A percentile compares a stretch with the other conserved stretches of the same genome.
Conservation (phyloP, 2,888 invertebrate species). For the Anoplius nigerrimus region DNA sequence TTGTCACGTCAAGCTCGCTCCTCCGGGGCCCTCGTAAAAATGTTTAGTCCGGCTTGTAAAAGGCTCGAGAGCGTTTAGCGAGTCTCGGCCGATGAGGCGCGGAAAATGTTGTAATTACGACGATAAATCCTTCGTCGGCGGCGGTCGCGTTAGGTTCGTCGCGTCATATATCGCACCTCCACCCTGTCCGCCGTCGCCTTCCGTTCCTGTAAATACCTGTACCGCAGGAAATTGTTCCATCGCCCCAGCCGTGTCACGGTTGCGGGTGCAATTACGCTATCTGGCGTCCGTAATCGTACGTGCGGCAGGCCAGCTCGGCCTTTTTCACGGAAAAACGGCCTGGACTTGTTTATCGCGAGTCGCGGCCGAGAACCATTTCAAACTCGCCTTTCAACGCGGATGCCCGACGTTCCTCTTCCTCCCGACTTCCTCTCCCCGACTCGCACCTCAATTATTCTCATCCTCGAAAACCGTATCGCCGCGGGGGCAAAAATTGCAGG, state of each 20-base stretch:
- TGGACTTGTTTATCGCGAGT: constrained; percentile 52
- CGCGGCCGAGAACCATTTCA: not conserved
- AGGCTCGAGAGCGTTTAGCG: too few relatives aligned
- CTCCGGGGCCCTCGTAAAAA: too few relatives aligned
- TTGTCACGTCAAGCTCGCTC: too few relatives aligned
- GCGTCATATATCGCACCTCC: constrained; percentile 34
- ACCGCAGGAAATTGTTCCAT: constrained; percentile 52
- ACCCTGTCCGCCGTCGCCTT: not conserved
- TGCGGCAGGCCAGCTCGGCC: constrained; percentile 29
- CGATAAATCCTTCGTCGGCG: constrained; percentile 11
- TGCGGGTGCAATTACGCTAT: constrained; percentile 53
- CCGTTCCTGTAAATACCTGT: constrained; percentile 40
- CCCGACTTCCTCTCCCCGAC: not conserved
- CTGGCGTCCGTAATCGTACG: constrained; percentile 50
- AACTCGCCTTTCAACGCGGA: too few relatives aligned
- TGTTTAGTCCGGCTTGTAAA: too few relatives aligned
- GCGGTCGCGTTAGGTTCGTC: not conserved
- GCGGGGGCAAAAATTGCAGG: too few relatives aligned
- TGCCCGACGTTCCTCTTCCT: not conserved
- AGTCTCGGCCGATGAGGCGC: too few relatives aligned
- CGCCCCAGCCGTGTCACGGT: constrained; percentile 53
- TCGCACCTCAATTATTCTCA: too few relatives aligned
- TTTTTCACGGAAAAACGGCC: constrained; percentile 55
- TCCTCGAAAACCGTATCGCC: too few relatives aligned
- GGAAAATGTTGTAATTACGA: too few relatives aligned